Conservation (phyloP, 2,888 invertebrate genomes). For the Drosophila helvetica region DNA sequence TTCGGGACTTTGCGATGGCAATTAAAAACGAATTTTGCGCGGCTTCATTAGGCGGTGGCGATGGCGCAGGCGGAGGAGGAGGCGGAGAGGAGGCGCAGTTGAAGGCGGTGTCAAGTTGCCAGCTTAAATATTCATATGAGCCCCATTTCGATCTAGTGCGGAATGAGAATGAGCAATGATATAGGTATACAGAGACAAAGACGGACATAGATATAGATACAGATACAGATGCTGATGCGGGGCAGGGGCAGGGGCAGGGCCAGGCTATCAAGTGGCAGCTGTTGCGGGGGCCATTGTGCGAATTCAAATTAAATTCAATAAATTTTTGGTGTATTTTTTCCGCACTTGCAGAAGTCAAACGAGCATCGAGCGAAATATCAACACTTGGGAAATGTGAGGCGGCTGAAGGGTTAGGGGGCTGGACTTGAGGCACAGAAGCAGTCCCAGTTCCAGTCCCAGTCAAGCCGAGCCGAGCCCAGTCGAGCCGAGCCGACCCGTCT, state of each 20-base stretch:
- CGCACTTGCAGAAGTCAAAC: constrained; percentile 58
- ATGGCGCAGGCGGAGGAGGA: constrained; percentile 44
- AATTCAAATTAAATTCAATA: constrained; percentile 79
- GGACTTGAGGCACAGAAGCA: constrained; percentile 62
- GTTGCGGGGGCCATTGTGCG: constrained; percentile 60
- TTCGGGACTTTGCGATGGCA: constrained; percentile 72
- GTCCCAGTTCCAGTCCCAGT: too few species aligned
- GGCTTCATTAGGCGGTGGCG: constrained; percentile 70
- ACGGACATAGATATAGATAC: constrained; percentile 5
- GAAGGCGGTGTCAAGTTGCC: constrained; percentile 37
- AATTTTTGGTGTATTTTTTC: constrained; percentile 49
- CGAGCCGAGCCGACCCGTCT: constrained; percentile 57
- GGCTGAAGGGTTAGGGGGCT: constrained; percentile 36
- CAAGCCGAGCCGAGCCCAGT: constrained; percentile 50
- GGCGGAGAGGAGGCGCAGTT: constrained; percentile 50
- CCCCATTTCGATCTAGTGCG: constrained; percentile 35
- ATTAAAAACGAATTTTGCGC: constrained; percentile 80
- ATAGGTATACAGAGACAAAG: constrained; percentile 5
- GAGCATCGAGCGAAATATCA: constrained; percentile 61
- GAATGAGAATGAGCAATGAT: constrained; percentile 38
- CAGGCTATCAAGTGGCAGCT: constrained; percentile 54
- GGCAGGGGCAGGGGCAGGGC: background rate
- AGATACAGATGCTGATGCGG: constrained; percentile 8
- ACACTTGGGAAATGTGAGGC: constrained; percentile 51
- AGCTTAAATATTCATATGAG: constrained; percentile 70